phyloP scores from a whole-genome alignment of 2,113 vertebrate species.

The Halcyon senegalensis region DNA sequence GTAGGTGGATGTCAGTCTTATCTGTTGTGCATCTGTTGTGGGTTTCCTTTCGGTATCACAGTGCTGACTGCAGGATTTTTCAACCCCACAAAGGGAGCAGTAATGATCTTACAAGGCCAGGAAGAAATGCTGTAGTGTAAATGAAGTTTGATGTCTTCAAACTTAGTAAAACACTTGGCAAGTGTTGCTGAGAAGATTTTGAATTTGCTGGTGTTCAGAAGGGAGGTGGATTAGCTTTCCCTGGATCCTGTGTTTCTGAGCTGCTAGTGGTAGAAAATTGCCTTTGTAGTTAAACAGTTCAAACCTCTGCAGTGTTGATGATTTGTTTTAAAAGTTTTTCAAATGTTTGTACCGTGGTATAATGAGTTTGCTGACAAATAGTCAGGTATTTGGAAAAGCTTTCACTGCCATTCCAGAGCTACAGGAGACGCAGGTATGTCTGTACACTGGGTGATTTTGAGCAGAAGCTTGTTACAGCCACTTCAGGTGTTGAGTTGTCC shows the following conservation, averaged over 20 bases:
- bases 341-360: not conserved
- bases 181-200: not conserved
- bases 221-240: not conserved
- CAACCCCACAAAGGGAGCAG: not conserved
- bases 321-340: not conserved
- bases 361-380: not conserved
- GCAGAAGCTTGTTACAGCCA: not conserved
- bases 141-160: not conserved
- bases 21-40: not conserved
- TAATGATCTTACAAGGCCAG: not conserved
- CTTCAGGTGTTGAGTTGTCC: not conserved
- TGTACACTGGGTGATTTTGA: accelerated
- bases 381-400: not conserved
- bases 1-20: not conserved
- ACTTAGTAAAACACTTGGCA: not conserved
- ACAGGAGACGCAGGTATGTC: not conserved
- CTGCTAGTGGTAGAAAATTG: not conserved
- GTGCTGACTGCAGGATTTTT: not conserved
- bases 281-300: not conserved
- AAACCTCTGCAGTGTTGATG: not conserved
- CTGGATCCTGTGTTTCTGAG: not conserved
- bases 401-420: not conserved
- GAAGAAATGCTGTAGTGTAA: not conserved
- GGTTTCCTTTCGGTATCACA: not conserved
- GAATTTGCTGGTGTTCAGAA: not conserved